These are phyloP conservation scores for Margarornis squamiger DNA, from an alignment of 2,797 vertebrate genomes.

Conservation along the genomic window DNA sequence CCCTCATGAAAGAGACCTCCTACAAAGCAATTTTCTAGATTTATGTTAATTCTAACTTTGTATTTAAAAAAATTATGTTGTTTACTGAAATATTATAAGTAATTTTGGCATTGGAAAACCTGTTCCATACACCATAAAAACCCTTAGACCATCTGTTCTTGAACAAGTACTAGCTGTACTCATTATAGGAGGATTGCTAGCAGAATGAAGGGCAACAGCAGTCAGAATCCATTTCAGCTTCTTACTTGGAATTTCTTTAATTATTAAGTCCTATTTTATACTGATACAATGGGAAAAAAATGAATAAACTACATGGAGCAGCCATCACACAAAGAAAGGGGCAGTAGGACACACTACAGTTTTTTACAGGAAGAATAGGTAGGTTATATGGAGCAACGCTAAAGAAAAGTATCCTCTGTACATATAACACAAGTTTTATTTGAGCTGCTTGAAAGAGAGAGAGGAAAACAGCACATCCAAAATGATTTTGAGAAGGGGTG, in stretches of 20 bases:
- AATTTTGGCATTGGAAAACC: neutral
- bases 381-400: neutral
- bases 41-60: neutral
- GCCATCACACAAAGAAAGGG: neutral
- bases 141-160: neutral
- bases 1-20: neutral
- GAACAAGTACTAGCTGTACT: neutral
- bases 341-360: neutral
- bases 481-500: neutral
- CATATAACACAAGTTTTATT: neutral
- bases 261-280: neutral
- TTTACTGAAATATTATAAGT: slow-evolving; percentile 14
- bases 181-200: neutral
- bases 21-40: neutral
- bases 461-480: neutral
- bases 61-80: neutral
- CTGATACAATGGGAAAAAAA: neutral
- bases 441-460: neutral
- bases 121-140: slow-evolving; percentile 5
- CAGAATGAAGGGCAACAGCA: neutral
- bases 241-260: neutral
- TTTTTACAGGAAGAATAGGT: neutral
- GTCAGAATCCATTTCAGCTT: neutral
- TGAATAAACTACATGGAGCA: neutral
- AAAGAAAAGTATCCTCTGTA: neutral